Evolutionary conservation across 2,113 vertebrate species (phyloP), one percentile per base, ranked within the genome.

Genomic region (Pampusana beccarii): DNA sequence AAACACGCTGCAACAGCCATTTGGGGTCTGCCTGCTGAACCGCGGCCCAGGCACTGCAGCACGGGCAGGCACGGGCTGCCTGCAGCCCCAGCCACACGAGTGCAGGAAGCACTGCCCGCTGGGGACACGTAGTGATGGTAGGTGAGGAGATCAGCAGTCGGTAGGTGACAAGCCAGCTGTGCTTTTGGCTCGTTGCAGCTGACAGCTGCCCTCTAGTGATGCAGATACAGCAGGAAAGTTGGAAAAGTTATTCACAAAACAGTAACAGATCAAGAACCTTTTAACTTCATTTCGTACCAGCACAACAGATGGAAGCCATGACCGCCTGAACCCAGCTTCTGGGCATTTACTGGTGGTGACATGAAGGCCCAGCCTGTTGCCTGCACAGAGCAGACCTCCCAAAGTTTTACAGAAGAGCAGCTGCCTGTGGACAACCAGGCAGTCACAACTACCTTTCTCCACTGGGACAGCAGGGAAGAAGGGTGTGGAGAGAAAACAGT

Each of bases 141-240:
- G 56, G 66, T 34, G 80, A 86, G 5, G 25, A 66, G 24, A 26
- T 57, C 69, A 71, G 34, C 65, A 26, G 71, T 42, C 51, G 86
- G 70, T 44, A 51, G 67, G 64, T 34, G 73, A 78, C 36, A 60
- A 71, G 51, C 80, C 72, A 92, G 84, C 79, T 93, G 72, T 91
- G 89, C 80, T 81, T 91, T 75, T 62, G 72, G 66, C 40, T 91
- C 50, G 58, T 2, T 53, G 80, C 69, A 66, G 57, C 72, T 28
- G 61, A 89, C 61, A 95, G 88, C 88, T 90, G 86, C 90, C 88
- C 80, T 80, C 91, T 90, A 90, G 90, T 51, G 88, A 93, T 51
- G 42, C 78, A 91, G 73, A 91, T 72, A 70, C 64, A 96, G 88
- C 80, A 78, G 38, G 19, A 93, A 28, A 93, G 61, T 64, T 8